Evolutionary conservation across 2,888 invertebrate genomes (phyloP).

Genomic region (Lasiommata megera): DNA sequence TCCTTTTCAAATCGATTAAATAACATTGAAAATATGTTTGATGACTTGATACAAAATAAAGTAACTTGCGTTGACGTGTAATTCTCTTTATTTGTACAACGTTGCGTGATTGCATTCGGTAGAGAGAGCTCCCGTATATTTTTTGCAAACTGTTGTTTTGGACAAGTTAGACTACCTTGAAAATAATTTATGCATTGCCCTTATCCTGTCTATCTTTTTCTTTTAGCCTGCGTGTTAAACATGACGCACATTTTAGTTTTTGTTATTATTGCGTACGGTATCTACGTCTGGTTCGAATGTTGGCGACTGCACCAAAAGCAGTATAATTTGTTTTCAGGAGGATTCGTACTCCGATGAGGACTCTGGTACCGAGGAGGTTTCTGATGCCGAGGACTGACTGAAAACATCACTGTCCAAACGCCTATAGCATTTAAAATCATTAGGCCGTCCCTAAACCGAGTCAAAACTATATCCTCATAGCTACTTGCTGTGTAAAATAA

Average conservation of each 20-base stretch:
- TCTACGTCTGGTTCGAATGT: conserved; percentile 59
- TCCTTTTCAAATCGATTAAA: no score
- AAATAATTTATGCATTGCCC: neutral
- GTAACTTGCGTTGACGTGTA: no score
- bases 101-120: no score
- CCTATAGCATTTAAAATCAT: conserved; percentile 42
- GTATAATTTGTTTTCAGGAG: conserved; percentile 76
- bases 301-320: conserved; percentile 58
- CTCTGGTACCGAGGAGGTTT: conserved; percentile 75
- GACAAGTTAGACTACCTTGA: no score
- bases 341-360: conserved; percentile 77
- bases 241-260: neutral
- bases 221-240: neutral
- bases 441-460: neutral
- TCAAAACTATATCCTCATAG: neutral
- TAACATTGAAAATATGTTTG: no score
- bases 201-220: neutral
- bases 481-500: neutral
- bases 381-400: conserved; percentile 72
- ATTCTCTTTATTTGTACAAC: no score
- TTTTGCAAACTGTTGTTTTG: no score
- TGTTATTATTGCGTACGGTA: conserved; percentile 43
- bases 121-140: no score
- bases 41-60: no score
- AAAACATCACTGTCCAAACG: conserved; percentile 42